phyloP scores from a whole-genome alignment of 2,113 vertebrate species.

The Caranx melampygus region DNA sequence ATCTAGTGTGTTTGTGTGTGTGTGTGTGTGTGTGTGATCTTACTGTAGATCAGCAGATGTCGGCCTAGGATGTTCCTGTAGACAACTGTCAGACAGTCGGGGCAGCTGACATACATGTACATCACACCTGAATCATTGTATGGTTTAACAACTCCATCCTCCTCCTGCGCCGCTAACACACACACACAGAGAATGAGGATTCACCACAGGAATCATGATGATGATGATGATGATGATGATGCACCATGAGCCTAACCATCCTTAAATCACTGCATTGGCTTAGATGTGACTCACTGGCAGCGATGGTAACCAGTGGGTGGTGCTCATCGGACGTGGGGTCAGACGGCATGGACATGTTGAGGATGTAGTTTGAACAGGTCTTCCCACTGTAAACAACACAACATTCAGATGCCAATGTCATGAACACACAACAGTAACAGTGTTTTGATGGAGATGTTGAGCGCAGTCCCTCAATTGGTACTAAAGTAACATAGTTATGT shows the following conservation, averaged over 20 bases:
- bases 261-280: no score
- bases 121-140: background rate
- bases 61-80: rapidly evolving
- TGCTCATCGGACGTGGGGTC: background rate
- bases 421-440: background rate
- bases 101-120: background rate
- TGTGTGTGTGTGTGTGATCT: conserved; percentile 17
- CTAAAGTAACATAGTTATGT: no score
- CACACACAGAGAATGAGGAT: background rate
- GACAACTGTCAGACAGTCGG: background rate
- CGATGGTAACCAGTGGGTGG: rapidly evolving
- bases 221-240: no score
- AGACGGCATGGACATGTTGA: background rate
- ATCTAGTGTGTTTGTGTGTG: background rate
- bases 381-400: background rate
- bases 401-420: background rate
- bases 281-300: background rate
- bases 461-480: no score
- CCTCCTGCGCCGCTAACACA: background rate
- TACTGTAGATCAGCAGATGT: conserved; percentile 23
- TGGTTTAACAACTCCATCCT: rapidly evolving
- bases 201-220: no score
- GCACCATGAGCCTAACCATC: no score
- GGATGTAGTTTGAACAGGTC: background rate
- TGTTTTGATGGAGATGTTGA: no score